These are phyloP conservation scores for Garra rufa DNA, from an alignment of 2,113 vertebrate species.

Conservation along the genomic window DNA sequence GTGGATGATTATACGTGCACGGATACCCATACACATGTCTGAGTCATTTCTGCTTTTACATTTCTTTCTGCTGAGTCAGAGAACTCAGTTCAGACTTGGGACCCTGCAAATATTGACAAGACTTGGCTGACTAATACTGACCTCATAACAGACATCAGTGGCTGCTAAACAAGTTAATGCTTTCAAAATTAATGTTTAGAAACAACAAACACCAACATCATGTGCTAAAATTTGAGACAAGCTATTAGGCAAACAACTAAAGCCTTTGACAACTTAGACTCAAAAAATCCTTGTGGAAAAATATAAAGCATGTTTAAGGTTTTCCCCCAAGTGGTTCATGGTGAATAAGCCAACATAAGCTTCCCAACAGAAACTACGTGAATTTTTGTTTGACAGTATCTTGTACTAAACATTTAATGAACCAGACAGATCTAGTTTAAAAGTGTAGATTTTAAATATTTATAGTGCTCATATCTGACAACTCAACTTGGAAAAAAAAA, in stretches of 20 bases:
- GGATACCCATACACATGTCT: not conserved
- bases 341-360: not conserved
- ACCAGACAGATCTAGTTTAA: not conserved
- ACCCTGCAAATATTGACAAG: conserved; percentile 39
- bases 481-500: not conserved
- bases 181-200: not conserved
- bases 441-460: conserved; percentile 18
- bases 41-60: not conserved
- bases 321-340: not conserved
- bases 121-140: not conserved
- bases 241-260: not conserved
- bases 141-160: not conserved
- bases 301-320: not conserved
- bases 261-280: not conserved
- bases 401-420: not conserved
- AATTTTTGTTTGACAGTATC: not conserved
- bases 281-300: not conserved
- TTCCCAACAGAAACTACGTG: not conserved
- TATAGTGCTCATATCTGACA: conserved; percentile 9
- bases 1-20: not conserved
- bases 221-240: not conserved
- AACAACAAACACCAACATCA: not conserved
- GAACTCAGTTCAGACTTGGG: conserved; percentile 23
- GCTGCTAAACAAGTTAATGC: not conserved
- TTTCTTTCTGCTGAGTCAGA: not conserved